These are phyloP conservation scores for Platichthys stellatus DNA, from an alignment of 2,113 vertebrate species.

Conservation along the genomic window DNA sequence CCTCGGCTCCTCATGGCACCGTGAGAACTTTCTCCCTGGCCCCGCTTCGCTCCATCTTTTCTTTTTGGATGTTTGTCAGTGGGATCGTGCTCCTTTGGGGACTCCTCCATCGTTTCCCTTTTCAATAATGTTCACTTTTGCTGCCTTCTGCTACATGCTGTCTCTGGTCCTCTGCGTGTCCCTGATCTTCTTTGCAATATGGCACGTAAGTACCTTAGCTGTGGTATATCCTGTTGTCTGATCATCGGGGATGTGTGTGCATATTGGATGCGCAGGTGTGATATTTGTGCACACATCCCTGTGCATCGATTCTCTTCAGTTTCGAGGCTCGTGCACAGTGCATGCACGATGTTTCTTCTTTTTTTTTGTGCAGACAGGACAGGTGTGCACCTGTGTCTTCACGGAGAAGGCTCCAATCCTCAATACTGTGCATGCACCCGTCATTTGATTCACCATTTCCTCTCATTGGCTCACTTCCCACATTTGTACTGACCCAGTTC, in stretches of 20 bases:
- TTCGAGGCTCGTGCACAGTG: neutral
- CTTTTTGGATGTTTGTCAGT: conserved; percentile 59
- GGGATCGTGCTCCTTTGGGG: conserved; percentile 67
- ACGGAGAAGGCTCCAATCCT: neutral
- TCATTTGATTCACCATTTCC: neutral
- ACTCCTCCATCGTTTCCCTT: conserved; percentile 56
- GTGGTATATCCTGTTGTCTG: neutral
- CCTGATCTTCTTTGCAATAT: conserved; percentile 97
- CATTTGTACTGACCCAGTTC: conserved; percentile 39
- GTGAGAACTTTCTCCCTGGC: conserved; percentile 62
- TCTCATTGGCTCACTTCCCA: neutral
- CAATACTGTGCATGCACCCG: neutral
- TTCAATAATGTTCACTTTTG: conserved; percentile 91
- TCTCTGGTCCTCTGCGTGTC: conserved; percentile 95
- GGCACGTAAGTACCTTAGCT: conserved; percentile 90
- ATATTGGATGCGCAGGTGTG: conserved; percentile 27
- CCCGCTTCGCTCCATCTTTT: neutral
- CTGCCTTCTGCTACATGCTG: conserved; percentile 98
- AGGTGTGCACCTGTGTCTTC: conserved; percentile 47
- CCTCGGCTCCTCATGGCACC: conserved; percentile 56
- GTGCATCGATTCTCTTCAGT: neutral
- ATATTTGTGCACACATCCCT: neutral
- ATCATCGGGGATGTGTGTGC: neutral
- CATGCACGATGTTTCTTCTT: too few relatives aligned
- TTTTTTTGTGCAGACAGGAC: conserved; percentile 12